Evolutionary conservation across 2,797 vertebrate species (phyloP).

Genomic region (Pipistrellus pygmaeus): DNA sequence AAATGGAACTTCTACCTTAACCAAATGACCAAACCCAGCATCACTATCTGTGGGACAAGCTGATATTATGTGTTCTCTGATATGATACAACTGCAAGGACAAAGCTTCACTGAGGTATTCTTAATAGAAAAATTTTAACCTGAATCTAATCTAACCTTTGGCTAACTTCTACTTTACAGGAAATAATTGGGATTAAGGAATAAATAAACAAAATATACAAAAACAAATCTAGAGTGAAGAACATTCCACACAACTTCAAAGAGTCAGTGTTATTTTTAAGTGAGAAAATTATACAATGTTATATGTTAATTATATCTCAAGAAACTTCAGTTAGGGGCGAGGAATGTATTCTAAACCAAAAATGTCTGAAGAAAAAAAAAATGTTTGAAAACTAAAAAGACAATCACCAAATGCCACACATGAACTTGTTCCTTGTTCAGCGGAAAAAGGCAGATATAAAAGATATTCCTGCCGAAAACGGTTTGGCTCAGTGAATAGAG

Average conservation of each 20-base stretch:
- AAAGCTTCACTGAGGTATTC: neutral
- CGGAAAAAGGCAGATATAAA: neutral
- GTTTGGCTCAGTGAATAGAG: too few species aligned
- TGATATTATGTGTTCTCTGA: neutral
- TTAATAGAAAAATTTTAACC: neutral
- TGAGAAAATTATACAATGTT: neutral
- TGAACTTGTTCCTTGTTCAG: neutral
- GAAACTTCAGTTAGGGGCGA: neutral
- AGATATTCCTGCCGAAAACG: too few species aligned
- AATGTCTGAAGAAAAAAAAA: neutral
- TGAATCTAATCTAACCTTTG: neutral
- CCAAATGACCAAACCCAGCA: constrained; percentile 5
- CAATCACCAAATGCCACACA: neutral
- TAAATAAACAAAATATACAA: neutral
- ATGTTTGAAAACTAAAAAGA: neutral
- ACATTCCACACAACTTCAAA: neutral
- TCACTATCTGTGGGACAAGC: neutral
- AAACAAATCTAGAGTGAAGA: neutral
- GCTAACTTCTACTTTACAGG: neutral
- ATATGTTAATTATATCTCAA: too few species aligned
- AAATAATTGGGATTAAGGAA: neutral
- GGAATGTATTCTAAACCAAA: neutral
- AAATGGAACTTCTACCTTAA: neutral
- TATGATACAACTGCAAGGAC: neutral
- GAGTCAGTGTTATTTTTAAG: neutral